Conservation (phyloP, 2,797 vertebrate genomes). For the Tapirus indicus region DNA sequence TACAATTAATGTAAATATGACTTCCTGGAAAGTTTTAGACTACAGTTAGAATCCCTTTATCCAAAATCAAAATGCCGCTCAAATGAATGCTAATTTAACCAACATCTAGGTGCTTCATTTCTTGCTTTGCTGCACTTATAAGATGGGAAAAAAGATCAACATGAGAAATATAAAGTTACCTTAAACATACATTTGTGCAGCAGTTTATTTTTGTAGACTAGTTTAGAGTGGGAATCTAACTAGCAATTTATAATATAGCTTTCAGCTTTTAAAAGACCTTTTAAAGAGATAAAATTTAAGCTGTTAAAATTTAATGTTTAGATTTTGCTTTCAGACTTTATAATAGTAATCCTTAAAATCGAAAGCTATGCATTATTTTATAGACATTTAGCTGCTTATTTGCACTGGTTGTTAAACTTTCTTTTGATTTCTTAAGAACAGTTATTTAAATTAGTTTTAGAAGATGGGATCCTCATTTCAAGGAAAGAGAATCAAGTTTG, state of each 20-base stretch:
- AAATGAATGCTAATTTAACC: conserved; percentile 59
- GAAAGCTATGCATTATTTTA: conserved; percentile 45
- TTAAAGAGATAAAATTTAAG: conserved; percentile 49
- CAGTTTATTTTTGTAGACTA: conserved; percentile 67
- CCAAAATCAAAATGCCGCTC: conserved; percentile 67
- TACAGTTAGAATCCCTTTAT: conserved; percentile 52
- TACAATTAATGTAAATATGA: conserved; percentile 72
- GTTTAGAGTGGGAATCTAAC: conserved; percentile 37
- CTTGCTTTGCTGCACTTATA: conserved; percentile 36
- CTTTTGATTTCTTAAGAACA: conserved; percentile 49
- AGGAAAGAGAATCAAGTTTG: conserved; percentile 49
- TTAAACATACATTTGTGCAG: conserved; percentile 58
- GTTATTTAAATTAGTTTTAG: conserved; percentile 44
- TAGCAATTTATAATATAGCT: conserved; percentile 43
- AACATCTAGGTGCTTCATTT: conserved; percentile 36
- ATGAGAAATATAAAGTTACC: not conserved
- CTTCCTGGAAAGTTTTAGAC: conserved; percentile 65
- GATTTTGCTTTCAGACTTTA: conserved; percentile 54
- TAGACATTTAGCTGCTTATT: conserved; percentile 29
- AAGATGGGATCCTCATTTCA: conserved; percentile 25
- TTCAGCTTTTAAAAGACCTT: conserved; percentile 52
- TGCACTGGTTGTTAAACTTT: conserved; percentile 31
- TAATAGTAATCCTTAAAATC: conserved; percentile 42
- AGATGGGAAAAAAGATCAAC: not conserved
- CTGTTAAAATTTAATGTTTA: conserved; percentile 14